Evolutionary conservation across 92 coral and sea anemone species (phyloP).

Genomic region (Parazoanthus darwini): DNA sequence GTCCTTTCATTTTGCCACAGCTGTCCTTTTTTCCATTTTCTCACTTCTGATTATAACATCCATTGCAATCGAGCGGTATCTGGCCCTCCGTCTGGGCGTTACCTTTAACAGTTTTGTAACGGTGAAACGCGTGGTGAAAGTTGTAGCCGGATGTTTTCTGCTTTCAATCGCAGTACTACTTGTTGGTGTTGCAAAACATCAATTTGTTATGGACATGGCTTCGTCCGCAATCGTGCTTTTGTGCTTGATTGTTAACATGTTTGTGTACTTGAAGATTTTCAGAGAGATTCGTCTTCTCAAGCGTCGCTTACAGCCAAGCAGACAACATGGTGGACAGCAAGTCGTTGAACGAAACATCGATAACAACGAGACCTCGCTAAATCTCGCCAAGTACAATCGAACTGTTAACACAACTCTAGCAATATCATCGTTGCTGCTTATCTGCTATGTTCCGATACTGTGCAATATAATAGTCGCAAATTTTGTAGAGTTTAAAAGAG

Average conservation of each 20-base stretch:
- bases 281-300: not conserved
- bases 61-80: conserved; percentile 35
- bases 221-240: not conserved
- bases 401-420: not conserved
- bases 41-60: conserved; percentile 10
- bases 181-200: not conserved
- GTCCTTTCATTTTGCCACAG: conserved; percentile 11
- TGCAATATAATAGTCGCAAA: not conserved
- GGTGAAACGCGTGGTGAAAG: not conserved
- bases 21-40: conserved; percentile 23
- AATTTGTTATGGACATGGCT: not conserved
- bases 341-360: not conserved
- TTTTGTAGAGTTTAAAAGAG: not conserved
- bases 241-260: not conserved
- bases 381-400: not conserved
- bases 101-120: not conserved
- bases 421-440: not conserved
- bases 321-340: not conserved
- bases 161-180: not conserved
- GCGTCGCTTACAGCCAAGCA: not conserved
- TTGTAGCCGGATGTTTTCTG: not conserved
- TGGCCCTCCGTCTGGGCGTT: conserved; percentile 10
- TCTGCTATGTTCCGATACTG: not conserved
- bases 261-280: not conserved
- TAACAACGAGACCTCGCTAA: not conserved